A percentile compares a stretch with the other conserved stretches of the same genome.
These are phyloP conservation scores for Chlorocebus sabaeus DNA, from an alignment of 2,113 vertebrate genomes.

Conservation along the genomic window DNA sequence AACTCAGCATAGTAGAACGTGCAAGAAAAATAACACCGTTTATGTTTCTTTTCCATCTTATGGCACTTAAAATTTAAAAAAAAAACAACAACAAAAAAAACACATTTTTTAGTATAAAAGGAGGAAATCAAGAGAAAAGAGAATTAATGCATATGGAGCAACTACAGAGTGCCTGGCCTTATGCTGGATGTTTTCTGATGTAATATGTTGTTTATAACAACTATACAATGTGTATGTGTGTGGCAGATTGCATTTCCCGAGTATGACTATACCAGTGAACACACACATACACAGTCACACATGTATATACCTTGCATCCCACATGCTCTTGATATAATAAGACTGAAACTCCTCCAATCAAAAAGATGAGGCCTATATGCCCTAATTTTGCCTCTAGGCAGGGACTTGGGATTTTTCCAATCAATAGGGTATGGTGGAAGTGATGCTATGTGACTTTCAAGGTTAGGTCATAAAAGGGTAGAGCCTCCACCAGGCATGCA, in stretches of 20 bases:
- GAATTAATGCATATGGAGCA: conserved; percentile 18
- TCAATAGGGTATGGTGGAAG: background rate
- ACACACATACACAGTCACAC: background rate
- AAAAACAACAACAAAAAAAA: background rate
- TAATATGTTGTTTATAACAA: conserved; percentile 35
- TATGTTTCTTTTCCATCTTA: conserved; percentile 26
- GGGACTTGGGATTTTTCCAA: background rate
- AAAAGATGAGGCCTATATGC: background rate
- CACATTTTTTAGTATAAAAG: background rate
- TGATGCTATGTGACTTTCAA: background rate
- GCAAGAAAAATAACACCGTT: background rate
- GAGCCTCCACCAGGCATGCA: background rate
- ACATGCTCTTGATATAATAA: background rate
- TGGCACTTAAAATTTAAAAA: background rate
- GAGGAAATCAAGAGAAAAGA: conserved; percentile 2
- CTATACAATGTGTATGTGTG: background rate
- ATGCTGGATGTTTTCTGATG: conserved; percentile 26
- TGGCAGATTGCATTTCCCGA: conserved; percentile 35
- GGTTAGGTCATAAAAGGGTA: background rate
- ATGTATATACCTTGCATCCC: background rate
- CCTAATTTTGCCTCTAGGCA: background rate
- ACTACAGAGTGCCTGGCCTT: background rate
- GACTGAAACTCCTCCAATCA: background rate
- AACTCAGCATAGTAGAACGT: background rate
- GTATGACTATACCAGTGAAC: background rate